Base-by-base conservation (phyloP, 2,113 vertebrate species). In the Etheostoma cragini region DNA sequence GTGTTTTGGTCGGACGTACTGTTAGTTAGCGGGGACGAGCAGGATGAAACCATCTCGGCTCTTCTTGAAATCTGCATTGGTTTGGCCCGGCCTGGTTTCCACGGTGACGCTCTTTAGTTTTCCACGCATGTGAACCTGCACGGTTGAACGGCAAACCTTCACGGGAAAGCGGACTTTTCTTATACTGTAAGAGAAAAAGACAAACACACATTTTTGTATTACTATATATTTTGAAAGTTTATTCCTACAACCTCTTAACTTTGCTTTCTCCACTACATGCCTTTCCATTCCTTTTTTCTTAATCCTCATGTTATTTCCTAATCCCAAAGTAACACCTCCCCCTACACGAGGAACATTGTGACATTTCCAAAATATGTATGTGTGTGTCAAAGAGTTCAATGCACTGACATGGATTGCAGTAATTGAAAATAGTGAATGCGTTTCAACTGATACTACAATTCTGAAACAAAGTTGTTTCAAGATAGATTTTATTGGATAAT, bases 61-160 rank as follows among this genome's bases (percentile, higher is more conserved):
- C 87, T 96, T 98, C 87, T 89, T 92, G 66, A 98, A 99, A 50
- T 99, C 96, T 0, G 96, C 94, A 6, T 26, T 33, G 1, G 78
- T 6, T 46, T 87, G 93, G 0, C 94, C 94, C 0, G 84, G 47
- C 22, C 80, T 92, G n/a, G 52, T 77, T 82, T 97, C 96, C 82
- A 97, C 94, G 0, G 90, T 92, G 38, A 98, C 91, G 1, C 78
- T 94, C 80, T 95, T 96, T 38, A 91, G 89, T 61, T 93, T 87
- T 0, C 97, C 95, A 0, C 94, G 91, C 76, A 96, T 94, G 87
- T 94, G 95, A 24, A 97, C 76, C 73, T 94, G 94, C 84, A 98
- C 76, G 22, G 84, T 90, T 0, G 88, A 92, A 42, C 90, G 78
- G 0, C 94, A 94, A 7, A 99, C 97, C 0, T 86, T 96, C 8